A percentile compares a stretch with the other conserved stretches of the same genome.
phyloP scores from a whole-genome alignment of 1,140 invertebrate species.

The Anthonomus grandis region DNA sequence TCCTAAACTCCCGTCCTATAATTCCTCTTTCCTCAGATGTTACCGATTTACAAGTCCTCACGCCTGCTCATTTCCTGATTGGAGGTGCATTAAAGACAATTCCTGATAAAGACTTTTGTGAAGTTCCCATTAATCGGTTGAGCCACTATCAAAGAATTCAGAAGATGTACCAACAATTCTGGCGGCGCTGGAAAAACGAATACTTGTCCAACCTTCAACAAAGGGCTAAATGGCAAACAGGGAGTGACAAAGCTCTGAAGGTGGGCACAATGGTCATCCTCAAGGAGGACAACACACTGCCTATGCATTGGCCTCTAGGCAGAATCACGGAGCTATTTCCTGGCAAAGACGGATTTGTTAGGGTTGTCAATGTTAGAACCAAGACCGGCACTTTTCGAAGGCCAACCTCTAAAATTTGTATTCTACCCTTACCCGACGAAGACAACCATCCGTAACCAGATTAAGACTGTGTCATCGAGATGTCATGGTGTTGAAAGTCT shows the following conservation, averaged over 20 bases:
- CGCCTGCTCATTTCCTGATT: slow-evolving; percentile 35
- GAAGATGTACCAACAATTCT: slow-evolving; percentile 41
- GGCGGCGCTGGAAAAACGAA: slow-evolving; percentile 41
- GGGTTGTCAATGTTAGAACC: slow-evolving; percentile 38
- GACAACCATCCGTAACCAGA: too few species aligned
- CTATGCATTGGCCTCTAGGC: slow-evolving; percentile 41
- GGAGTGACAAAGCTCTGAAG: slow-evolving; percentile 14
- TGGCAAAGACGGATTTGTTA: slow-evolving; percentile 36
- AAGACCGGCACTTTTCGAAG: too few species aligned
- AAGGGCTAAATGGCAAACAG: slow-evolving; percentile 38
- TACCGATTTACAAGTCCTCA: slow-evolving; percentile 26
- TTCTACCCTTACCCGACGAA: too few species aligned
- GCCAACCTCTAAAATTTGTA: too few species aligned
- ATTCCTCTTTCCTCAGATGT: slow-evolving; percentile 22
- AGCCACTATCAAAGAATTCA: slow-evolving; percentile 34
- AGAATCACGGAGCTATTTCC: slow-evolving; percentile 34
- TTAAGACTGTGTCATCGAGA: too few species aligned
- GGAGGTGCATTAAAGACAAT: slow-evolving; percentile 16
- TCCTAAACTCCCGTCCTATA: slow-evolving; percentile 29
- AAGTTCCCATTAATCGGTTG: slow-evolving; percentile 12
- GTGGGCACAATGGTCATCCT: slow-evolving; percentile 41
- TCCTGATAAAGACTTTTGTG: not conserved
- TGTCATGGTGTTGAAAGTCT: too few species aligned
- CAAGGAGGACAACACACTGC: slow-evolving; percentile 40
- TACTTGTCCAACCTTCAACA: slow-evolving; percentile 41